These are phyloP conservation scores for Drosophila leontia DNA, from an alignment of 1,140 invertebrate genomes.

Conservation along the genomic window DNA sequence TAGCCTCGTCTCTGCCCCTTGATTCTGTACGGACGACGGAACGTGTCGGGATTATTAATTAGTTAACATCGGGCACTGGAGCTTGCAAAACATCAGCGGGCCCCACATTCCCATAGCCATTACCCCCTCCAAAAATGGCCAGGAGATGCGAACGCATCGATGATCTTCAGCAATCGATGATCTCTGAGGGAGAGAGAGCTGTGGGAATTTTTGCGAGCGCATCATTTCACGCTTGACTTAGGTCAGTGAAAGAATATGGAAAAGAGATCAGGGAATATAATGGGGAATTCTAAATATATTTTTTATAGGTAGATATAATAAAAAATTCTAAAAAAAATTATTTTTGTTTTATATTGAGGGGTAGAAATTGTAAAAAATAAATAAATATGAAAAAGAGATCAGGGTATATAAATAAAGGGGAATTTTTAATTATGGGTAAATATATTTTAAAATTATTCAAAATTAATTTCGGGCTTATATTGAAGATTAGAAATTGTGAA, in stretches of 20 bases:
- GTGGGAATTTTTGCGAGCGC: constrained; percentile 20
- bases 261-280: too few relatives aligned
- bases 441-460: not conserved
- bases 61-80: constrained; percentile 35
- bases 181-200: constrained; percentile 11
- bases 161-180: constrained; percentile 19
- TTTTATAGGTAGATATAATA: too few relatives aligned
- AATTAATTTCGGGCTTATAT: not conserved
- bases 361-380: not conserved
- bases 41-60: constrained; percentile 76
- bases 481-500: not conserved
- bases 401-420: too few relatives aligned
- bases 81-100: constrained; percentile 39
- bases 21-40: constrained; percentile 23
- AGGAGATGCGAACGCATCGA: constrained; percentile 26
- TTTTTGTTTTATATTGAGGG: not conserved
- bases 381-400: not conserved
- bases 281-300: not conserved
- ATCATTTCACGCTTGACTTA: constrained; percentile 5
- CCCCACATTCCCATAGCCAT: constrained; percentile 36
- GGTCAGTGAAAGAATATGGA: constrained; percentile 15
- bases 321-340: not conserved
- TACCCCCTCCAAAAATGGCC: not conserved
- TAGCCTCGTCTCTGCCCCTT: not conserved
- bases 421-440: not conserved